Percentiles rank a stretch among this genome's conserved stretches.
Conservation (phyloP, 2,113 vertebrate species). For the Eurystomus gularis region DNA sequence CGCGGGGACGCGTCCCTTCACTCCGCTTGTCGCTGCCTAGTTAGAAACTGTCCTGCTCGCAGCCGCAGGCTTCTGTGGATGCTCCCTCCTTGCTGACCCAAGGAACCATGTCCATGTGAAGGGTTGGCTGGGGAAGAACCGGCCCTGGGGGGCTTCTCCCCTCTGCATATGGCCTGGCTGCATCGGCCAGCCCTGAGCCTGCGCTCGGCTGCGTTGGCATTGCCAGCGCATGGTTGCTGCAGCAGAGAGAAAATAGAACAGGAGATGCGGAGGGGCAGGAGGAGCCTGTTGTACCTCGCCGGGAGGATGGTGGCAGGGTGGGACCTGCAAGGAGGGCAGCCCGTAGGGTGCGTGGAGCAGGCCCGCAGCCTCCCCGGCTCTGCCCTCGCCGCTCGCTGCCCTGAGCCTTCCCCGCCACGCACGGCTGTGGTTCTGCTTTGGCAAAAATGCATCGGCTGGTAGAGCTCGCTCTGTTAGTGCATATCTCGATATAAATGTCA, state of each 20-base stretch:
- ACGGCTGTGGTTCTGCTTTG: slow-evolving; percentile 66
- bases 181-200: not conserved
- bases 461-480: slow-evolving; percentile 72
- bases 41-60: not conserved
- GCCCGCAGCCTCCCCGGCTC: not conserved
- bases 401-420: not conserved
- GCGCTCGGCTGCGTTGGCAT: slow-evolving; percentile 9
- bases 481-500: slow-evolving; percentile 77
- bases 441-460: slow-evolving; percentile 69
- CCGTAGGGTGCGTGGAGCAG: not conserved
- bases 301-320: not conserved
- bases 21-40: not conserved
- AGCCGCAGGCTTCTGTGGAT: rapidly evolving
- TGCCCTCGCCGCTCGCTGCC: not conserved
- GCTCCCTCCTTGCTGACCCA: not conserved
- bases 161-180: not conserved
- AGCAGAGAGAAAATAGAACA: slow-evolving; percentile 48
- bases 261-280: slow-evolving; percentile 14
- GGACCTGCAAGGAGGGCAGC: not conserved
- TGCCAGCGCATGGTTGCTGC: slow-evolving; percentile 11
- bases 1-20: no score
- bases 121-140: not conserved
- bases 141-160: not conserved
- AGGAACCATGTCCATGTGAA: not conserved
- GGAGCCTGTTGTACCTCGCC: not conserved